Conservation (phyloP, 2,113 vertebrate genomes). For the Entomyzon cyanotis region DNA sequence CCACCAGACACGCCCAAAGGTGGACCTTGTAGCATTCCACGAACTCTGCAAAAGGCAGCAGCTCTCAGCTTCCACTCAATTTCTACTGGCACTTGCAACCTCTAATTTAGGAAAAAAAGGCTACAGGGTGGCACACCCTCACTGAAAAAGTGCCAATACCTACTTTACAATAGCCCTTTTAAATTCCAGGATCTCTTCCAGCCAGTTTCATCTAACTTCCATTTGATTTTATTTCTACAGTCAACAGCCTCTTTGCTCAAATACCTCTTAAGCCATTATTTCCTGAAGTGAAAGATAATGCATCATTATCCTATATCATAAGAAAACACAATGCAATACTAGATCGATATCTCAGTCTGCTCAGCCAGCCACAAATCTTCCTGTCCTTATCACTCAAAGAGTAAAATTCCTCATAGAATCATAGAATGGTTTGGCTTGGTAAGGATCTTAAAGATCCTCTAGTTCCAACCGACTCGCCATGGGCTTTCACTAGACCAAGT, state of each 20-base stretch:
- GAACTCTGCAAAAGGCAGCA: not conserved
- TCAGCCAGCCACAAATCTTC: slow-evolving; percentile 61
- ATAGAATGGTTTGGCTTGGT: not conserved
- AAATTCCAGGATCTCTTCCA: slow-evolving; percentile 27
- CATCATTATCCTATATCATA: slow-evolving; percentile 52
- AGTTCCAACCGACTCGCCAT: fast-evolving
- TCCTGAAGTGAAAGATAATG: slow-evolving; percentile 66
- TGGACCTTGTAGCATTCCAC: not conserved
- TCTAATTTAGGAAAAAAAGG: not conserved
- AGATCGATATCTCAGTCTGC: slow-evolving; percentile 65
- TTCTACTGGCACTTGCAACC: not conserved
- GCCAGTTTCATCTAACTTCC: not conserved
- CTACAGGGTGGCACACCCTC: not conserved
- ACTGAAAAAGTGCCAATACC: not conserved
- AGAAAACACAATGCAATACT: slow-evolving; percentile 50
- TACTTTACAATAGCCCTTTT: not conserved
- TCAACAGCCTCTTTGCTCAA: slow-evolving; percentile 8
- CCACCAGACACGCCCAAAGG: not conserved
- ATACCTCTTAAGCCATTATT: slow-evolving; percentile 65
- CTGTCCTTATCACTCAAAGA: slow-evolving; percentile 61
- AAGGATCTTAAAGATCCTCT: not conserved
- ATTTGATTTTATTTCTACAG: slow-evolving; percentile 43
- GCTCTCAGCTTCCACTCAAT: not conserved
- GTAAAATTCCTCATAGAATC: slow-evolving; percentile 27
- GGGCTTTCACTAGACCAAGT: not conserved